Evolutionary conservation across 2,113 vertebrate species (phyloP).

Genomic region (Saccopteryx bilineata): DNA sequence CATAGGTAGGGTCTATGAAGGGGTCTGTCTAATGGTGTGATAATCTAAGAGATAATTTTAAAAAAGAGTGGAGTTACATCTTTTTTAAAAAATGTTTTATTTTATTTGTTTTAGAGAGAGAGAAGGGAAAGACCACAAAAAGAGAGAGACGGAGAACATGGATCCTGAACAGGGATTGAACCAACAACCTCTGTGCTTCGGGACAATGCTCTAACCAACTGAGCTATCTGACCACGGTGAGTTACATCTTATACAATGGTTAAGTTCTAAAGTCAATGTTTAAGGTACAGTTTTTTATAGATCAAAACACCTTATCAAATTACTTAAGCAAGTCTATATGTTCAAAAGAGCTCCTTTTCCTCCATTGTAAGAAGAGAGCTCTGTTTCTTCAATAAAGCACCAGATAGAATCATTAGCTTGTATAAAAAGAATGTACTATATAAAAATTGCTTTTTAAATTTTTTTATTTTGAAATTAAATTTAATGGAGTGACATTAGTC

Average conservation of each 20-base stretch:
- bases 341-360: background rate
- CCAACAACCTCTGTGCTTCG: no score
- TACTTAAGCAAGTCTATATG: background rate
- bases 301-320: background rate
- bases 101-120: no score
- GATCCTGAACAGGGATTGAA: no score
- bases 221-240: background rate
- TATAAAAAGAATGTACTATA: background rate
- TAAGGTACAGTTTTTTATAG: background rate
- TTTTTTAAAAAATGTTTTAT: background rate
- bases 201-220: no score
- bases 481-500: no score
- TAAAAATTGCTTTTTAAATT: background rate
- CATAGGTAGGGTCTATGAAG: background rate
- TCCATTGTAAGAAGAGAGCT: background rate
- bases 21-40: background rate
- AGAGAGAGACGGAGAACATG: no score
- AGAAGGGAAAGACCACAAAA: no score
- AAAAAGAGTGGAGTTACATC: background rate
- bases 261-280: background rate
- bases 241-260: background rate
- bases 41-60: background rate
- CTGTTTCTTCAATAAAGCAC: background rate
- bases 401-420: background rate
- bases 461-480: no score